Base-by-base conservation (phyloP, 1,140 invertebrate genomes). In the Drosophila truncata region DNA sequence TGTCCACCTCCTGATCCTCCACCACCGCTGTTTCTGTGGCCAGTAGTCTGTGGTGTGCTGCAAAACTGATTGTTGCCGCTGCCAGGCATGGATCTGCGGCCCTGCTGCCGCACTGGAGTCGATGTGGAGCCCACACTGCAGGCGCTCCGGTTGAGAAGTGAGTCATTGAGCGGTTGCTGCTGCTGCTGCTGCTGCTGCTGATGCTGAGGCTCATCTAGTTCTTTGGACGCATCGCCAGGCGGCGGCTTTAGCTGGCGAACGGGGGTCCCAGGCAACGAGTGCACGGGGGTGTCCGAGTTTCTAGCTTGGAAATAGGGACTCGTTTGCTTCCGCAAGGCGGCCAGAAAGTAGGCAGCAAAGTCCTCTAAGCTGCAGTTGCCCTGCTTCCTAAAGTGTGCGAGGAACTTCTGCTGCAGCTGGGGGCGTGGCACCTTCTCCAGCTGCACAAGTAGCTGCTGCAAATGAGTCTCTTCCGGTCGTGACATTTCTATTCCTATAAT, bases 341-440 rank as follows among this genome's bases (percentile, higher is more conserved):
- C 88, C 54, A 93, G 41, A 58, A 73, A 93, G 50, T 85, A 93
- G 4, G 83, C 63, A 7, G 91, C 87, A 69, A 93, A 93, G 27
- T 92, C 85, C 44, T 93, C 91, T 27, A 91, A 35, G 14, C 54
- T 82, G 57, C 91, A 87, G 4, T 18, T 27, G 10, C 27, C 62
- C 14, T 50, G 61, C 14, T 31, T 49, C 10, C 60, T 60, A 16
- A 82, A 92, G 59, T 66, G 49, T 8, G 50, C 44, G 0, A 39
- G 11, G 11, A 92, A 82, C 44, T 57, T 78, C 13, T 65, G 37
- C 2, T 70, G 44, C 35, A 85, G 37, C 18, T 91, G 75, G 6
- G 25, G 14, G 16, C 31, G 52, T 9, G 80, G 62, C n/a, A 65
- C 62, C 42, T 61, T 57, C 27, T 80, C 76, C 37, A 86, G 65